Conservation (phyloP, 2,113 vertebrate genomes). For the Promerops cafer region DNA sequence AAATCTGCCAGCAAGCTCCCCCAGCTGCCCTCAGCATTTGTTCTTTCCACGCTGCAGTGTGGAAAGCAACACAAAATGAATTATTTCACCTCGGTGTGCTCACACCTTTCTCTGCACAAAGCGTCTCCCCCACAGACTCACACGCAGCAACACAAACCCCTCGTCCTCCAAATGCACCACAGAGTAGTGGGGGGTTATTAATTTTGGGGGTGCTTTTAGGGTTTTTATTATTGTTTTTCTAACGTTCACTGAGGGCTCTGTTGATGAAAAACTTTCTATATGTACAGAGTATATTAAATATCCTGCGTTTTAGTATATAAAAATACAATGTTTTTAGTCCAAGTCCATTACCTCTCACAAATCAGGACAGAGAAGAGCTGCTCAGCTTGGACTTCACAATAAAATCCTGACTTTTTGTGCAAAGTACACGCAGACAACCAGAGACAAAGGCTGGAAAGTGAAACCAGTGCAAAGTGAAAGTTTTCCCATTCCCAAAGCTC, state of each 20-base stretch:
- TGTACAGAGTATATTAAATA: background rate
- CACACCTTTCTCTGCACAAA: background rate
- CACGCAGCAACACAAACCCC: background rate
- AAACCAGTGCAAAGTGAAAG: background rate
- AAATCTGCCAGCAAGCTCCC: background rate
- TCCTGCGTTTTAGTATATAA: background rate
- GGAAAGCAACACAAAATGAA: background rate
- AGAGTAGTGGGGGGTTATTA: background rate
- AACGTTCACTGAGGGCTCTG: background rate
- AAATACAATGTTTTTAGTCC: background rate
- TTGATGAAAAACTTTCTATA: background rate
- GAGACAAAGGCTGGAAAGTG: background rate
- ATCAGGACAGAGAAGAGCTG: background rate
- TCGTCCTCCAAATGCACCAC: background rate
- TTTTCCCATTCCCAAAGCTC: background rate
- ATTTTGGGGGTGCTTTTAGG: background rate
- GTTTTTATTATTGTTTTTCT: background rate
- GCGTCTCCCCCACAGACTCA: background rate
- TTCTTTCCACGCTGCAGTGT: background rate
- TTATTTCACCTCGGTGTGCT: background rate
- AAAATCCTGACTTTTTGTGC: background rate
- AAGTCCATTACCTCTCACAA: background rate
- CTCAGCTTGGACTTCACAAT: background rate
- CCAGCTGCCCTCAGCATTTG: background rate
- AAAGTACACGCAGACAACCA: fast-evolving